Evolutionary conservation across 2,888 invertebrate genomes (phyloP), one percentile per base, ranked within the genome.

Genomic region (Pharmacophagus antenor): DNA sequence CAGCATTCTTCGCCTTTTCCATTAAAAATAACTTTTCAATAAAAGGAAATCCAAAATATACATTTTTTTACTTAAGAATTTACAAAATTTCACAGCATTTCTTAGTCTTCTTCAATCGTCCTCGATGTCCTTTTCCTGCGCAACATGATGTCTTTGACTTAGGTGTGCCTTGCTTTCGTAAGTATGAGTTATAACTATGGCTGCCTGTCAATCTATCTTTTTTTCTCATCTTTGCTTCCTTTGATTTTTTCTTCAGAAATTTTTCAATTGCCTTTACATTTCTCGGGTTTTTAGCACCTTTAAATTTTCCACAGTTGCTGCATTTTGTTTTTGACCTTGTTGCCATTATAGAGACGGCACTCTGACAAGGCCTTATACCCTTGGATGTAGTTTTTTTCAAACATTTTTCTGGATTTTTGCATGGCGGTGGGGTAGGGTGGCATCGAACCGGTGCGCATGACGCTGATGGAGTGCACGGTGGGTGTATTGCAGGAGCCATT

Each of bases 341-440:
- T 12, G 80, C 65, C 80, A 89, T 76, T 21, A 88, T 86, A 15
- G 89, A 88, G 1, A 77, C 79, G 1, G 89, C 89, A 64, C 89
- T 89, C 52, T 58, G 73, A 65, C 89, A 89, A 4, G 84, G 87
- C 56, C 62, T 74, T 60, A 79, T 61, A 25, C 77, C 76, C 63
- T 83, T 86, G 17, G 77, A 79, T 20, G 63, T 79, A 1, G 83
- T 82, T 68, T 61, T 81, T 57, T 61, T 74, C 15, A 89, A 68
- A 62, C 89, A 89, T 77, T 71, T 76, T 68, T 84, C 84, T 17
- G 89, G 89, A 54, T 79, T 76, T 51, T 70, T 18, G 63, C 89
- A 89, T 3, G 82, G 81, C 0, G 88, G 87, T 12, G 80, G 79
- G 5, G 78, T 72, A 15, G 87, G 89, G 48, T 89, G 88, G 66